A percentile compares a stretch with the other conserved stretches of the same genome.
phyloP scores from a whole-genome alignment of 2,113 vertebrate species.

The Sapayoa aenigma region DNA sequence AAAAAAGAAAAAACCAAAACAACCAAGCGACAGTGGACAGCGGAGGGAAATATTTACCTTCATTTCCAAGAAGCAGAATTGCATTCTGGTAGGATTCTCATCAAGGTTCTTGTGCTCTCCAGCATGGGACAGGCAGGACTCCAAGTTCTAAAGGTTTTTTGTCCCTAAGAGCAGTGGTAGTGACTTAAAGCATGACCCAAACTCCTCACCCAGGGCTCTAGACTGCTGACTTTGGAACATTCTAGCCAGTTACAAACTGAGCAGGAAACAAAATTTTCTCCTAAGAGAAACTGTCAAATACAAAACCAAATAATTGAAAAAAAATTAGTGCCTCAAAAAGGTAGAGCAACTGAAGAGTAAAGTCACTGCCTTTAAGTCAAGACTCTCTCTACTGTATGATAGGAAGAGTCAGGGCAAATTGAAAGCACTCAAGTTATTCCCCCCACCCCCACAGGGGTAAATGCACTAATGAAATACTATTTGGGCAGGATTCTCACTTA shows the following conservation, averaged over 20 bases:
- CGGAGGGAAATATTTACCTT: slow-evolving; percentile 51
- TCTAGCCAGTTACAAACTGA: slow-evolving; percentile 64
- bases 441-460: background rate
- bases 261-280: slow-evolving; percentile 63
- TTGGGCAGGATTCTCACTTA: background rate
- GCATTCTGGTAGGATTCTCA: slow-evolving; percentile 53
- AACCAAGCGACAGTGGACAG: slow-evolving; percentile 23
- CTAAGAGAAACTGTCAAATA: slow-evolving; percentile 67
- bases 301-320: slow-evolving; percentile 56
- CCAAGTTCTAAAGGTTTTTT: slow-evolving; percentile 68
- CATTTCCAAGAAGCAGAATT: slow-evolving; percentile 55
- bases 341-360: slow-evolving; percentile 23
- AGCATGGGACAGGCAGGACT: slow-evolving; percentile 54
- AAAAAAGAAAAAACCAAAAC: background rate
- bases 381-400: background rate
- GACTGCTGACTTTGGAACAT: slow-evolving; percentile 63
- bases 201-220: slow-evolving; percentile 57
- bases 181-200: slow-evolving; percentile 56
- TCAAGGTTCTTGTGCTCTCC: slow-evolving; percentile 61
- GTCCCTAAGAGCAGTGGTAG: slow-evolving; percentile 61
- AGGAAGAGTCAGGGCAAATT: background rate
- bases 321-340: slow-evolving; percentile 42
- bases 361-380: background rate
- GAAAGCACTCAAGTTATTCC: background rate
- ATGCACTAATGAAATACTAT: background rate